Evolutionary conservation across 2,797 vertebrate species (phyloP).

Genomic region (Tenualosa thibaudeaui): DNA sequence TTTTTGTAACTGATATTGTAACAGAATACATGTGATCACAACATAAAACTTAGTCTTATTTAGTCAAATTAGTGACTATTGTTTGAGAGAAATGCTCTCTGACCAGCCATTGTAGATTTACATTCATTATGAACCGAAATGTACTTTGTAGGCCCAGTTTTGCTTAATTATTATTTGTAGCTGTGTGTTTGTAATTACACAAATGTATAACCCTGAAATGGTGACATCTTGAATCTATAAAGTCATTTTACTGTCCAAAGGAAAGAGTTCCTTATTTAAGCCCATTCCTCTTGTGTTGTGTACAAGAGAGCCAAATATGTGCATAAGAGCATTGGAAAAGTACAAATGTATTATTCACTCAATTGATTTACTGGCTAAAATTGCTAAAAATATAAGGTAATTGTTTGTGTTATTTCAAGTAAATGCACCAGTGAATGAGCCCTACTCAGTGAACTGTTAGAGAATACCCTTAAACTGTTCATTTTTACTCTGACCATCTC

Average conservation of each 20-base stretch:
- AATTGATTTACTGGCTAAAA: not conserved
- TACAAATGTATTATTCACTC: not conserved
- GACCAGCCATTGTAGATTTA: conserved; percentile 29
- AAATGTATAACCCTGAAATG: not conserved
- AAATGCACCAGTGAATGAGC: not conserved
- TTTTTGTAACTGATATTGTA: conserved; percentile 81
- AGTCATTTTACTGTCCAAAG: not conserved
- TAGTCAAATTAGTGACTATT: conserved; percentile 21
- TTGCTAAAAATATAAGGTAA: not conserved
- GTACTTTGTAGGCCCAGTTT: not conserved
- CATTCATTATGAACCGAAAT: not conserved
- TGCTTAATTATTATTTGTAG: not conserved
- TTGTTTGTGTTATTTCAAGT: not conserved
- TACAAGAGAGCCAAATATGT: conserved; percentile 15
- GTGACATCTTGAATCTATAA: not conserved
- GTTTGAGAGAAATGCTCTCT: conserved; percentile 36
- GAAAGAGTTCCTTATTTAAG: not conserved
- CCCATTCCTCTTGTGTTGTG: not conserved
- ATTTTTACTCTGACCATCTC: not conserved
- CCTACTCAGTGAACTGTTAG: not conserved
- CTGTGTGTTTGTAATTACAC: not conserved
- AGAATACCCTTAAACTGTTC: not conserved
- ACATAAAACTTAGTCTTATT: conserved; percentile 30
- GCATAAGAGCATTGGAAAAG: not conserved
- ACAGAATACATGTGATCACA: conserved; percentile 40